Evolutionary conservation across 2,797 vertebrate genomes (phyloP).

Genomic region (Synanceia verrucosa): DNA sequence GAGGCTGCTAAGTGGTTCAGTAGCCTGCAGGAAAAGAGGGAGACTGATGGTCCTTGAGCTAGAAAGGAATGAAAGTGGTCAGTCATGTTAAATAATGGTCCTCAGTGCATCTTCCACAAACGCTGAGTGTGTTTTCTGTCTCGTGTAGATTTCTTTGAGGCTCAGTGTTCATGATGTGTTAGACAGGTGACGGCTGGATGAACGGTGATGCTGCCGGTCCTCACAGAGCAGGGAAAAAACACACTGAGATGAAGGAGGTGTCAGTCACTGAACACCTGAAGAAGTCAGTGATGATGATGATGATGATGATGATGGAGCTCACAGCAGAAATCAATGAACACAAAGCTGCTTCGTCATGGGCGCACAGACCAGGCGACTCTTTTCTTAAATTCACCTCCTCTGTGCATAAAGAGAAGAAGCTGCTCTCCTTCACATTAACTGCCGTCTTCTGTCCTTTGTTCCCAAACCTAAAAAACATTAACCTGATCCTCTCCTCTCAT

Average conservation of each 20-base stretch:
- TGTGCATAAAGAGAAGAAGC: not conserved
- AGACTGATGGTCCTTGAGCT: too few relatives aligned
- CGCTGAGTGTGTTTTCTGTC: not conserved
- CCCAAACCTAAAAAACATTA: slow-evolving; percentile 4
- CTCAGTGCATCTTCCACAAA: too few relatives aligned
- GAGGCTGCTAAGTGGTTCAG: too few relatives aligned
- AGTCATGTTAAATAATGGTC: too few relatives aligned
- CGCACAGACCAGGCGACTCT: slow-evolving; percentile 24
- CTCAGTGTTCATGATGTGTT: slow-evolving; percentile 23
- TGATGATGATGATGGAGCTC: slow-evolving; percentile 7
- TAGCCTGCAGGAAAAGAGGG: too few relatives aligned
- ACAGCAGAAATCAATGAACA: not conserved
- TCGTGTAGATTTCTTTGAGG: slow-evolving; percentile 1
- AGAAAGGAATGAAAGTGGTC: too few relatives aligned
- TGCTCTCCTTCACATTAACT: not conserved
- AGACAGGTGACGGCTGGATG: slow-evolving; percentile 39
- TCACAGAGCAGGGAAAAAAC: not conserved
- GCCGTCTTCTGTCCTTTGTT: not conserved
- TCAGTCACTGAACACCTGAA: slow-evolving; percentile 5
- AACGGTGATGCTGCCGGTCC: too few relatives aligned
- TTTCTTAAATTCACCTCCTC: slow-evolving; percentile 19
- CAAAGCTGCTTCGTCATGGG: not conserved
- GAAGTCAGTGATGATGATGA: slow-evolving; percentile 1
- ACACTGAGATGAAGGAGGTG: slow-evolving; percentile 9
- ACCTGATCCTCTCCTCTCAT: slow-evolving; percentile 59